Conservation (phyloP, 1,140 invertebrate species). For the Sminthurinus signatus region DNA sequence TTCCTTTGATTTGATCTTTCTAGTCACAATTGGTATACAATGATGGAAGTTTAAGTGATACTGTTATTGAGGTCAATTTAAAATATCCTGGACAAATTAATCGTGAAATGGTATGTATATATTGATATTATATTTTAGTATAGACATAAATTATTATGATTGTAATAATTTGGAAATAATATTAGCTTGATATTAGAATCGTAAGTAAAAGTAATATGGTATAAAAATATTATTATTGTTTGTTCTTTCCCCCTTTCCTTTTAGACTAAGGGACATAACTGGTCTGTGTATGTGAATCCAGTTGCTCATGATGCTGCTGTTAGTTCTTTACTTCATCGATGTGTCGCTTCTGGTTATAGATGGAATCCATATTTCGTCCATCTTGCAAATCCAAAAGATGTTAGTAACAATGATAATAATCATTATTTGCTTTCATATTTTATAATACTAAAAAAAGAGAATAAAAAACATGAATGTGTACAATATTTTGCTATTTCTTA, state of each 20-base stretch:
- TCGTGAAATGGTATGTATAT: too few species aligned
- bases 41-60: slow-evolving; percentile 80
- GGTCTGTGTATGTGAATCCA: slow-evolving; percentile 88
- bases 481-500: too few species aligned
- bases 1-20: too few species aligned
- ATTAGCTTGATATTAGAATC: too few species aligned
- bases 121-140: too few species aligned
- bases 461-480: too few species aligned
- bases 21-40: slow-evolving; percentile 77
- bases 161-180: not conserved
- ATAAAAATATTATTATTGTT: not conserved
- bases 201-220: not conserved
- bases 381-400: slow-evolving; percentile 78
- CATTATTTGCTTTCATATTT: too few species aligned
- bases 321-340: slow-evolving; percentile 66
- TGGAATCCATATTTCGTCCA: slow-evolving; percentile 93
- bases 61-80: slow-evolving; percentile 78
- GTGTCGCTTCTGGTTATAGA: slow-evolving; percentile 79
- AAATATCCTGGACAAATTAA: slow-evolving; percentile 74
- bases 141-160: not conserved
- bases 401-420: too few species aligned
- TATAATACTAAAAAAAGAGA: too few species aligned
- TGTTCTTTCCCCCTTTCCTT: too few species aligned
- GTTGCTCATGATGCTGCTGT: slow-evolving; percentile 87
- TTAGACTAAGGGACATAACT: slow-evolving; percentile 76